Evolutionary conservation across 2,888 invertebrate genomes (phyloP).

Genomic region (Deroplatys truncata): DNA sequence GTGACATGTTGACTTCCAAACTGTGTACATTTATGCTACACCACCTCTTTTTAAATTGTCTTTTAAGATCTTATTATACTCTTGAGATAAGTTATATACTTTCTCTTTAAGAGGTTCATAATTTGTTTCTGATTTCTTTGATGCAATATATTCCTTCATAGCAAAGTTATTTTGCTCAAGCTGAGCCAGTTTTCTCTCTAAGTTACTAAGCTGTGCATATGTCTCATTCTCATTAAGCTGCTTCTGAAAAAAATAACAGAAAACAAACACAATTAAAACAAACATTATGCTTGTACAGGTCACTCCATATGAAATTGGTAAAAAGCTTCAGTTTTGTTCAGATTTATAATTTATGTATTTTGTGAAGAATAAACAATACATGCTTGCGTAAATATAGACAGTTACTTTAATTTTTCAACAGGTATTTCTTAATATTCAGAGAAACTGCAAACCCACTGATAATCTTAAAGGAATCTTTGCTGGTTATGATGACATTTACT

Average conservation of each 20-base stretch:
- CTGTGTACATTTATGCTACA: not conserved
- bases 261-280: not conserved
- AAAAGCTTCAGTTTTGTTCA: too few species aligned
- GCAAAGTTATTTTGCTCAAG: constrained; percentile 64
- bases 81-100: constrained; percentile 52
- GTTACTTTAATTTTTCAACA: too few species aligned
- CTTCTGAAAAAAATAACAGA: constrained; percentile 44
- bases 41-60: constrained; percentile 31
- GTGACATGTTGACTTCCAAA: not conserved
- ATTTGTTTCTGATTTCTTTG: constrained; percentile 63
- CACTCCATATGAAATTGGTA: too few species aligned
- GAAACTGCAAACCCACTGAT: too few species aligned
- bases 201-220: constrained; percentile 59
- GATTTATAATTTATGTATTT: too few species aligned
- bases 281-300: too few species aligned
- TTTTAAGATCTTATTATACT: constrained; percentile 56
- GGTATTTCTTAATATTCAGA: too few species aligned
- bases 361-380: too few species aligned
- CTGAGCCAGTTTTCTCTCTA: constrained; percentile 66
- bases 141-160: constrained; percentile 62
- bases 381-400: too few species aligned
- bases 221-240: constrained; percentile 68
- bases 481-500: too few species aligned
- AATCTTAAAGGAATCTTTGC: too few species aligned
- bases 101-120: constrained; percentile 59